Evolutionary conservation across 2,888 invertebrate genomes (phyloP).

Genomic region (Spialia ferax): DNA sequence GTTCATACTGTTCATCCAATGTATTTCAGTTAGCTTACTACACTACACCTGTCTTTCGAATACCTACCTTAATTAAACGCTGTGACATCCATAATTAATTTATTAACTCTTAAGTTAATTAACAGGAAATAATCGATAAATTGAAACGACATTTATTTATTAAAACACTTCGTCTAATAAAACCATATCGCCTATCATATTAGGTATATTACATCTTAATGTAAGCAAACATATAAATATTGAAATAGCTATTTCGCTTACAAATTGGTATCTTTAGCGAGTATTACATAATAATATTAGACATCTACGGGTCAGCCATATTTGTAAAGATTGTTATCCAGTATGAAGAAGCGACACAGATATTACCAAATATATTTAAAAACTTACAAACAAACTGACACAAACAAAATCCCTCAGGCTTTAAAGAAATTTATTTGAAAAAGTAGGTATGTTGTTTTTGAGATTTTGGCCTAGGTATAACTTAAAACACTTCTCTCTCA

Average conservation of each 20-base stretch:
- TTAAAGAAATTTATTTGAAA: too few species aligned
- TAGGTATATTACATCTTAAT: slow-evolving; percentile 9
- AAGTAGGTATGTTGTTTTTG: too few species aligned
- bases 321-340: not conserved
- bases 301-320: not conserved
- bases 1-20: too few species aligned
- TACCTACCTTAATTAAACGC: too few species aligned
- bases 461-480: too few species aligned
- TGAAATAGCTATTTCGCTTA: slow-evolving; percentile 13
- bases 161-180: slow-evolving; percentile 2
- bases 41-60: too few species aligned
- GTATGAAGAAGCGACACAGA: not conserved
- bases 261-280: slow-evolving; percentile 16
- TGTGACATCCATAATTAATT: too few species aligned
- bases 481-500: too few species aligned
- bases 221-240: slow-evolving; percentile 27
- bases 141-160: not conserved
- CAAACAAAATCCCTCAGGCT: too few species aligned
- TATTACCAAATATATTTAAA: too few species aligned
- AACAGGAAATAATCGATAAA: not conserved
- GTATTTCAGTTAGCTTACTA: too few species aligned
- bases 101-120: not conserved
- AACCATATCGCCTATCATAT: slow-evolving; percentile 5
- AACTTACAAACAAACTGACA: too few species aligned
- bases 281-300: slow-evolving; percentile 7